Conservation (phyloP, 2,797 vertebrate genomes). For the Simalia tracyae region DNA sequence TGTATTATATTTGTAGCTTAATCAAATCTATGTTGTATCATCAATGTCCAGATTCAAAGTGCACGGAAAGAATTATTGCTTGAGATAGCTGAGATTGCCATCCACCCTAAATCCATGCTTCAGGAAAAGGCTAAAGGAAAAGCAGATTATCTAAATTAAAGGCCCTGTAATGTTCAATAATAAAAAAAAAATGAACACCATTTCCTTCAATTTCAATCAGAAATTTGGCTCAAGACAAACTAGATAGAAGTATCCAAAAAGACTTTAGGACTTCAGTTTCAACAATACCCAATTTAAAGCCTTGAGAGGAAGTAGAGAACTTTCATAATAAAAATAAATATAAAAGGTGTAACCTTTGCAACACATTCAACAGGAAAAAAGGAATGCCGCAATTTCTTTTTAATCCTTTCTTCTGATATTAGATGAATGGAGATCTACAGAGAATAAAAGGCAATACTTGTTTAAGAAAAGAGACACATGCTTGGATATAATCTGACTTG, state of each 20-base stretch:
- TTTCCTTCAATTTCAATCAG: background rate
- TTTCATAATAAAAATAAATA: background rate
- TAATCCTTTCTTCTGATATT: background rate
- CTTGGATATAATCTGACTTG: background rate
- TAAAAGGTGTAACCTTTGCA: background rate
- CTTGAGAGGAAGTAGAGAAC: too few relatives aligned
- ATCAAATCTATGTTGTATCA: slow-evolving; percentile 24
- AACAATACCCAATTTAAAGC: background rate
- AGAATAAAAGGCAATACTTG: background rate
- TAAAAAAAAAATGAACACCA: background rate
- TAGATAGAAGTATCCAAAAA: background rate
- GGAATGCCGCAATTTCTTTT: background rate
- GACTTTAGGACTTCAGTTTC: background rate
- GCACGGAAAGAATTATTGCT: slow-evolving; percentile 15
- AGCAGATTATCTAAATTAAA: background rate
- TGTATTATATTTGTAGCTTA: slow-evolving; percentile 28
- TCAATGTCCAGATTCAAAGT: slow-evolving; percentile 16
- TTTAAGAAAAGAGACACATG: background rate
- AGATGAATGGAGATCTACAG: background rate
- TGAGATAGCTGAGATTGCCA: slow-evolving; percentile 5
- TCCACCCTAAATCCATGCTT: background rate
- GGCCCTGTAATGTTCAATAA: background rate
- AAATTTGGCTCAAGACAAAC: background rate
- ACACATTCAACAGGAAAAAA: background rate
- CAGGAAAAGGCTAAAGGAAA: background rate